phyloP scores from a whole-genome alignment of 2,797 vertebrate species.

The Lacerta agilis region DNA sequence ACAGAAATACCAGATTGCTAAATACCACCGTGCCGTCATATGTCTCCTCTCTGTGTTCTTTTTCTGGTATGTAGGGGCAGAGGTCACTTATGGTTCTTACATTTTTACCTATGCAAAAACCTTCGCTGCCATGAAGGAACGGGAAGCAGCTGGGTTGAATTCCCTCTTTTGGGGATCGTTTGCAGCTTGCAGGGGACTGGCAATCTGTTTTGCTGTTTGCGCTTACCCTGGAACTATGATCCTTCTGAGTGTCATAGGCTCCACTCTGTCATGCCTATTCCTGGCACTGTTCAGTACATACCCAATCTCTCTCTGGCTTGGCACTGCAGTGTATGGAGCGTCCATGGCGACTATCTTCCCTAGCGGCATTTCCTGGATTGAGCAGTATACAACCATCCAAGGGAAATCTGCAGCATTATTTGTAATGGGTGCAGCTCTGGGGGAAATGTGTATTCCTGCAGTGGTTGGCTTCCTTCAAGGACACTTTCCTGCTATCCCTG shows the following conservation, averaged over 20 bases:
- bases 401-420: conserved; percentile 84
- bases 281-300: conserved; percentile 82
- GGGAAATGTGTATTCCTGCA: conserved; percentile 92
- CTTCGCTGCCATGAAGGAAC: conserved; percentile 77
- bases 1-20: conserved; percentile 76
- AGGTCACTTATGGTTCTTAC: conserved; percentile 92
- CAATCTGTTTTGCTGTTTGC: conserved; percentile 87
- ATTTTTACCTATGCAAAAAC: conserved; percentile 87
- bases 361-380: conserved; percentile 92
- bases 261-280: conserved; percentile 79
- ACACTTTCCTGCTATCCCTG: conserved; percentile 74
- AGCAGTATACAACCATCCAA: conserved; percentile 90
- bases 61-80: conserved; percentile 91
- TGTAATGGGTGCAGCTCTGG: conserved; percentile 88
- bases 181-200: conserved; percentile 83
- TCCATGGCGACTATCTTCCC: conserved; percentile 93
- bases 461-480: conserved; percentile 84
- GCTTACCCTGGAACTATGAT: conserved; percentile 89
- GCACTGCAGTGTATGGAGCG: conserved; percentile 84
- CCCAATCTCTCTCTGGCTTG: conserved; percentile 80
- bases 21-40: conserved; percentile 83
- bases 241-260: conserved; percentile 83
- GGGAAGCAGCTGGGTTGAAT: conserved; percentile 86
- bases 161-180: conserved; percentile 92
- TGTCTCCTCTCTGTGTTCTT: conserved; percentile 89